phyloP scores from a whole-genome alignment of 2,888 invertebrate genomes.

The Acrocyrtus sp. region DNA sequence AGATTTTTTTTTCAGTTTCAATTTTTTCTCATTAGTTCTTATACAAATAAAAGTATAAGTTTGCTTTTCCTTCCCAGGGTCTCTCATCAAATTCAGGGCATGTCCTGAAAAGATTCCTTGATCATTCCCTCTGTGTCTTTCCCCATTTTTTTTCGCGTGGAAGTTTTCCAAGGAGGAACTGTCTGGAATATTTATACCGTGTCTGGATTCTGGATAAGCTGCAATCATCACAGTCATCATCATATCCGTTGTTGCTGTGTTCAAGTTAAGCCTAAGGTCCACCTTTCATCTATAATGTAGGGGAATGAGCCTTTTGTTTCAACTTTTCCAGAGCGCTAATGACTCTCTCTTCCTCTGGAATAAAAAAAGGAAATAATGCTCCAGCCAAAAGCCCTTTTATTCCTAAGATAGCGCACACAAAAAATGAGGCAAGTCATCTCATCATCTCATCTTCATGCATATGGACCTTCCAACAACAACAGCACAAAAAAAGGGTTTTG shows the following conservation, averaged over 20 bases:
- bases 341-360: slow-evolving; percentile 34
- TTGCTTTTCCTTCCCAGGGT: slow-evolving; percentile 29
- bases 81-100: slow-evolving; percentile 52
- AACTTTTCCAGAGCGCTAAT: slow-evolving; percentile 42
- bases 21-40: no score
- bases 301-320: slow-evolving; percentile 55
- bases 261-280: slow-evolving; percentile 33
- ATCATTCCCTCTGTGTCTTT: slow-evolving; percentile 20
- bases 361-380: no score
- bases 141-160: background rate
- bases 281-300: slow-evolving; percentile 56
- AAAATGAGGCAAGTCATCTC: slow-evolving; percentile 29
- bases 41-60: no score
- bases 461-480: slow-evolving; percentile 6
- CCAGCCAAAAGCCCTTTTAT: slow-evolving; percentile 3
- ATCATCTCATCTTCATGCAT: no score
- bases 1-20: no score
- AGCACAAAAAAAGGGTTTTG: background rate
- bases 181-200: slow-evolving; percentile 11
- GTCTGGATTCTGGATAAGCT: background rate
- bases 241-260: background rate
- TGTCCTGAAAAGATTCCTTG: slow-evolving; percentile 44
- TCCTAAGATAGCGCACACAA: slow-evolving; percentile 26
- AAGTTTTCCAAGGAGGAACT: background rate
- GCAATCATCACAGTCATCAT: background rate